Base-by-base conservation (phyloP, 2,113 vertebrate species). In the Eudyptes chrysolophus region DNA sequence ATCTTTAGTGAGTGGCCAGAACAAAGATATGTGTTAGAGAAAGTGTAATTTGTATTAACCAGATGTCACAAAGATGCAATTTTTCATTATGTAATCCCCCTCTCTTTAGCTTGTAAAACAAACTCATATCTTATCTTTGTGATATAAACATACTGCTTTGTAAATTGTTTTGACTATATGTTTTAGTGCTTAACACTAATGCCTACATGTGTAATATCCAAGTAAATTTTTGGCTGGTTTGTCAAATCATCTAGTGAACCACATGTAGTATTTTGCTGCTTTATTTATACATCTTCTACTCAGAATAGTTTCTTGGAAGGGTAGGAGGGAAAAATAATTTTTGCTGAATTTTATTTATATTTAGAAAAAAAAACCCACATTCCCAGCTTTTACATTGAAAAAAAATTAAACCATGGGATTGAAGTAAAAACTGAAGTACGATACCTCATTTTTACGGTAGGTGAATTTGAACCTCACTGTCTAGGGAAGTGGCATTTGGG, bases 361-460 rank as follows among this genome's bases (percentile, higher is more conserved):
- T 69, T 69, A 64, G 27, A 14, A 30, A 3, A 1, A 1, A 18
- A 9, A 0, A 1, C 3, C 13, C 13, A 65, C 20, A 17, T 38
- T 64, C 27, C 4, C 11, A 29, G 3, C 1, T n/a, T 54, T 21
- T 60, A 65, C 5, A 36, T 20, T n/a, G 12, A 4, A 61, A 58
- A 84, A 51, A 38, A 36, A 2, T 8, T 54, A 27, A 49, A 55
- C 14, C 14, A 12, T 25, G 6, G 0, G 58, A 27, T 72, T 69
- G 48, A 86, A 71, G 8, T 70, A 58, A 84, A 89, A 92, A 26
- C 4, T 30, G 16, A 84, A 79, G 54, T 16, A 40, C 9, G 14
- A 30, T 55, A 10, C 7, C 4, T 69, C 10, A 13, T 79, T 82
- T 95, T 54, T 40, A 54, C 13, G 13, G 13, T 10, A 57, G 13